Percentiles rank a stretch among this genome's conserved stretches.
Conservation (phyloP, 2,113 vertebrate species). For the Platichthys flesus region DNA sequence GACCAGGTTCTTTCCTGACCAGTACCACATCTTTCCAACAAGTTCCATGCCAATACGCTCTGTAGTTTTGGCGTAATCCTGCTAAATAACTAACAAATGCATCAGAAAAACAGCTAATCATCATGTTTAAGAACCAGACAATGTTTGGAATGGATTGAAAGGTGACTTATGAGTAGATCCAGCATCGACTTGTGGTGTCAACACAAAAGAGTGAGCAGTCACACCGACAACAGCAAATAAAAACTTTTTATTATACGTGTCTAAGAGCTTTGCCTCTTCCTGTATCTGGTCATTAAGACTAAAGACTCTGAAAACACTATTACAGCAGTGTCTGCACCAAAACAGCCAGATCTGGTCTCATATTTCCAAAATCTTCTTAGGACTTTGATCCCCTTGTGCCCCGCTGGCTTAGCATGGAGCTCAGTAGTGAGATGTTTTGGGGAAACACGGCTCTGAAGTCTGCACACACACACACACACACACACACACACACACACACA, state of each 20-base stretch:
- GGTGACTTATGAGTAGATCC: neutral
- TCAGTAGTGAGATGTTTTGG: conserved; percentile 44
- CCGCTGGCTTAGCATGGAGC: conserved; percentile 28
- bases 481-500: neutral
- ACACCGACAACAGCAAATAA: conserved; percentile 8
- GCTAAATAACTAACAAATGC: neutral
- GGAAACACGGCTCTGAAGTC: conserved; percentile 38
- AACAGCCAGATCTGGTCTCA: conserved; percentile 35
- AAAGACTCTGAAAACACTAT: conserved; percentile 7
- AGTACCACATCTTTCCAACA: too few relatives aligned
- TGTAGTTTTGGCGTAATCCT: too few relatives aligned
- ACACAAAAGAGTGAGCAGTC: too few relatives aligned
- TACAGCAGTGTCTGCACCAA: conserved; percentile 1
- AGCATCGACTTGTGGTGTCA: neutral
- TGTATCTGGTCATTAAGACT: neutral
- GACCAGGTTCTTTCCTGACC: too few relatives aligned
- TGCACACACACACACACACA: conserved; percentile 5
- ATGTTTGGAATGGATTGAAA: neutral
- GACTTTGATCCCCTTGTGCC: conserved; percentile 47
- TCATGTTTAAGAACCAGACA: neutral
- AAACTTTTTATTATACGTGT: too few relatives aligned
- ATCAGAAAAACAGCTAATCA: neutral
- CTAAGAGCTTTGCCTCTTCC: neutral
- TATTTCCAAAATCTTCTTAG: conserved; percentile 37
- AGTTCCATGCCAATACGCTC: too few relatives aligned